Percentiles rank a stretch among this genome's conserved stretches.
These are phyloP conservation scores for Chunga burmeisteri DNA, from an alignment of 2,113 vertebrate species.

Conservation along the genomic window DNA sequence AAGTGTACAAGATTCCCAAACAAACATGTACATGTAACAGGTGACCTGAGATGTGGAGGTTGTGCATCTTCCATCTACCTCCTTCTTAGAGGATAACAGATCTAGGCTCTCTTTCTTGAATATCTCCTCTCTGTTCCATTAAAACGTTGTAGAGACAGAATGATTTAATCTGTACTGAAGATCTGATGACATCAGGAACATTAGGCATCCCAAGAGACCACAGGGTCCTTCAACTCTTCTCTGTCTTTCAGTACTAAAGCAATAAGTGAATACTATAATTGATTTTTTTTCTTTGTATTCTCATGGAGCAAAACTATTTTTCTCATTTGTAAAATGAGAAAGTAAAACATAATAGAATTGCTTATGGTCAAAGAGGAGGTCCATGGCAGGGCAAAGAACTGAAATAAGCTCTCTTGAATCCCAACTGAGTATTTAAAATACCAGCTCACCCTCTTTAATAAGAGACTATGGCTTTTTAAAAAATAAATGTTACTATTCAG, in stretches of 20 bases:
- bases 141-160: neutral
- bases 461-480: neutral
- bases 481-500: neutral
- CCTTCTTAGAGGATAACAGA: neutral
- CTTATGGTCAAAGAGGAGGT: neutral
- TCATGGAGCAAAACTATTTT: neutral
- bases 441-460: neutral
- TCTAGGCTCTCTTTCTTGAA: neutral
- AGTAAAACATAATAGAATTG: neutral
- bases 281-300: neutral
- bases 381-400: neutral
- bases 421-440: neutral
- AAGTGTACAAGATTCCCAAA: neutral
- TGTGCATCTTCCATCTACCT: neutral
- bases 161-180: neutral
- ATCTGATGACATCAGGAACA: neutral
- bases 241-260: neutral
- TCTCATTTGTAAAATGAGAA: neutral
- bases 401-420: neutral
- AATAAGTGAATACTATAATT: neutral
- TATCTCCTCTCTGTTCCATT: neutral
- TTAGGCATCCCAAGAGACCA: fast-evolving
- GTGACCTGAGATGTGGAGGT: neutral
- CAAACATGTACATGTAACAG: neutral
- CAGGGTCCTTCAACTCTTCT: neutral